Conservation (phyloP, 2,797 vertebrate genomes). For the Petrocephalus sullivani region DNA sequence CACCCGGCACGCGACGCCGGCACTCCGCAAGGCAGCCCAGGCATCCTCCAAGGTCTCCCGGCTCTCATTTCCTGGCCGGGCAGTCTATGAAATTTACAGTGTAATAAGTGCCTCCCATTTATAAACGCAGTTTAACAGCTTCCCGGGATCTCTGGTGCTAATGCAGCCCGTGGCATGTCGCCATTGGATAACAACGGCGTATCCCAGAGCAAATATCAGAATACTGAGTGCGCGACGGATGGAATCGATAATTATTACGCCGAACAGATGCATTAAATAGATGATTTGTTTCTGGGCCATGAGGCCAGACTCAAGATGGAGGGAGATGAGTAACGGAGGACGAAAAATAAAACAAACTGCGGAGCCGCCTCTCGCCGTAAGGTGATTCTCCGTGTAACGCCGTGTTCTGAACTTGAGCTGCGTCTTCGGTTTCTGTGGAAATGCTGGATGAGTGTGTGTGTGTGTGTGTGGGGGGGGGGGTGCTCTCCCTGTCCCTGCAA, state of each 20-base stretch:
- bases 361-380: neutral
- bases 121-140: conserved; percentile 55
- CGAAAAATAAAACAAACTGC: neutral
- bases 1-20: neutral
- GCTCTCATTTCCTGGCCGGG: conserved; percentile 51
- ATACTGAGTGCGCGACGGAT: conserved; percentile 23
- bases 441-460: conserved; percentile 17
- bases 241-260: conserved; percentile 35
- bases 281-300: conserved; percentile 31
- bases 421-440: conserved; percentile 29
- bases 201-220: conserved; percentile 34
- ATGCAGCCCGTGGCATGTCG: conserved; percentile 41
- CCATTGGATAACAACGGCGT: conserved; percentile 38
- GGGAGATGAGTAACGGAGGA: conserved; percentile 18
- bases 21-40: conserved; percentile 44
- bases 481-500: neutral
- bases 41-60: conserved; percentile 45
- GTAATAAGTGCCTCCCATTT: conserved; percentile 59
- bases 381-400: neutral
- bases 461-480: conserved; percentile 20
- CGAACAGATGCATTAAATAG: conserved; percentile 28
- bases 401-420: conserved; percentile 4
- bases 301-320: conserved; percentile 5
- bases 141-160: conserved; percentile 47
- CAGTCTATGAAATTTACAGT: conserved; percentile 52